phyloP scores from a whole-genome alignment of 1,140 invertebrate genomes.

The Heliothis subflexa region DNA sequence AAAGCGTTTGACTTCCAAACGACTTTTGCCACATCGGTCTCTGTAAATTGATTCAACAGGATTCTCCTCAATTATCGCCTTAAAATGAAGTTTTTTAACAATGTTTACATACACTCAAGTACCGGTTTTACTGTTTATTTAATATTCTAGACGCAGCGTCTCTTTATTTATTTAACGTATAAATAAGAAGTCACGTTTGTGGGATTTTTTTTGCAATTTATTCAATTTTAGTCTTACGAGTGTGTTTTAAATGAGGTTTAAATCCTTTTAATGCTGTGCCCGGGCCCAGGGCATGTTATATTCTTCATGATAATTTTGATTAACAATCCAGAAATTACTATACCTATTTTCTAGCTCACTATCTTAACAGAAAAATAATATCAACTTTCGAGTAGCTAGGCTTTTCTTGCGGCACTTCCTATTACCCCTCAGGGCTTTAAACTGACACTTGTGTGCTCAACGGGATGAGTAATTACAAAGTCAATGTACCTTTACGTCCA shows the following conservation, averaged over 20 bases:
- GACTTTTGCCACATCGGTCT: conserved; percentile 50
- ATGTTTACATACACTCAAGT: conserved; percentile 48
- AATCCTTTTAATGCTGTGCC: background rate
- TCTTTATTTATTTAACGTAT: conserved; percentile 35
- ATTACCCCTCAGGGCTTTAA: no score
- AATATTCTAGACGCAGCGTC: conserved; percentile 44
- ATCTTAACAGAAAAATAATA: no score
- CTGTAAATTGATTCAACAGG: conserved; percentile 56
- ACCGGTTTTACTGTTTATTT: conserved; percentile 50
- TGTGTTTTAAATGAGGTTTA: background rate
- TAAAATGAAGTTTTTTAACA: conserved; percentile 49
- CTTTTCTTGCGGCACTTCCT: no score
- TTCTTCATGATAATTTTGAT: background rate
- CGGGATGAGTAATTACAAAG: no score
- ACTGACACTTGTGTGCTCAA: no score
- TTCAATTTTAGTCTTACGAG: background rate
- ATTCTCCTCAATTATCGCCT: conserved; percentile 56
- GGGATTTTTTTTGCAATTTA: conserved; percentile 12
- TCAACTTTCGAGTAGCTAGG: no score
- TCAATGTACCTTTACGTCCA: no score
- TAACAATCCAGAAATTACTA: background rate
- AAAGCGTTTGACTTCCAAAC: conserved; percentile 51
- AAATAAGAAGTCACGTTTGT: conserved; percentile 38
- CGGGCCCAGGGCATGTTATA: background rate
- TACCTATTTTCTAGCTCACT: no score